Evolutionary conservation across 2,113 vertebrate species (phyloP).

Genomic region (Formicarius rufipectus): DNA sequence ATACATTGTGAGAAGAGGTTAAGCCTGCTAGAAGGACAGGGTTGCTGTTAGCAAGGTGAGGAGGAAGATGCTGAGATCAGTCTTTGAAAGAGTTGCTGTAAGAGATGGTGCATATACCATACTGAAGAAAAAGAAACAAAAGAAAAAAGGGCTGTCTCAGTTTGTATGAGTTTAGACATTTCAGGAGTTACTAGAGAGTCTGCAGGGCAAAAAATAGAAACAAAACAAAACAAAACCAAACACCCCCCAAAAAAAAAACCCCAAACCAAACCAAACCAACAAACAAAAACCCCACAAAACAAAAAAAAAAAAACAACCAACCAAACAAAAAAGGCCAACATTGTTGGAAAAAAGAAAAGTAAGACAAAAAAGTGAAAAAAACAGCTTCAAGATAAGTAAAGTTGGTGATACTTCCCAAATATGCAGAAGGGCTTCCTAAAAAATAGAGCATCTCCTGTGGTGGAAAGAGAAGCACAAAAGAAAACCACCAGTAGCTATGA

Average conservation of each 20-base stretch:
- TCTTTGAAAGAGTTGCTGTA: not conserved
- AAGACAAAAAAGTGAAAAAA: not conserved
- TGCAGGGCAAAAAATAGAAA: not conserved
- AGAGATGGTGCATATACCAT: not conserved
- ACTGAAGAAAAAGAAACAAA: not conserved
- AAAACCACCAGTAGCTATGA: not conserved
- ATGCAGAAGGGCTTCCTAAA: not conserved
- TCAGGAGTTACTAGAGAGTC: not conserved
- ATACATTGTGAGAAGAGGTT: not conserved
- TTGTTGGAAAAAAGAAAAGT: not conserved
- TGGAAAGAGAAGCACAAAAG: not conserved
- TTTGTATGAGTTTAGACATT: not conserved
- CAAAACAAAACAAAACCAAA: too few species aligned
- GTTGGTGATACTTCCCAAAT: not conserved
- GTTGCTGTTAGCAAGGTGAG: not conserved
- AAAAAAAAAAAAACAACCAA: too few species aligned
- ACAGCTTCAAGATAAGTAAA: not conserved
- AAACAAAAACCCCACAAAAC: too few species aligned
- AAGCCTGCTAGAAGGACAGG: not conserved
- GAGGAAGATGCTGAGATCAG: not conserved
- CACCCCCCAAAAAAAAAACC: too few species aligned
- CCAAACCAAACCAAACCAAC: too few species aligned
- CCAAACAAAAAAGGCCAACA: rapidly evolving
- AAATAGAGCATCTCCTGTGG: not conserved
- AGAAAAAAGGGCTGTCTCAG: not conserved